Percentiles rank a stretch among this genome's conserved stretches.
These are phyloP conservation scores for Lasiommata megera DNA, from an alignment of 2,888 invertebrate genomes.

Conservation along the genomic window DNA sequence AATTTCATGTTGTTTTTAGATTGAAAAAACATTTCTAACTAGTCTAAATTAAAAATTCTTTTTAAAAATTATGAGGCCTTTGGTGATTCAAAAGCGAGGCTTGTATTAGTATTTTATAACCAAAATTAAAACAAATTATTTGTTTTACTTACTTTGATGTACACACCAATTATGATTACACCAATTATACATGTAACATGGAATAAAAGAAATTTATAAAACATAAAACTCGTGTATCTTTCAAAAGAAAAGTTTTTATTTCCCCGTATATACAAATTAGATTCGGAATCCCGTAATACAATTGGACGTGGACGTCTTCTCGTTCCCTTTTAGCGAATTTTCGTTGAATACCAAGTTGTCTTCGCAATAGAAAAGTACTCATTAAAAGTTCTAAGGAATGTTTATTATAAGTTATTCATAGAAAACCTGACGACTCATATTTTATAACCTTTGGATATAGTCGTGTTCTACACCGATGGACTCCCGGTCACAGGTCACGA, in stretches of 20 bases:
- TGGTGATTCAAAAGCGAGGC: no score
- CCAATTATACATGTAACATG: not conserved
- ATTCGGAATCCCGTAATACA: slow-evolving; percentile 33
- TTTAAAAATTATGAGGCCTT: no score
- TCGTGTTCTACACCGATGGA: no score
- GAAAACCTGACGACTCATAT: no score
- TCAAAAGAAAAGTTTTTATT: slow-evolving; percentile 31
- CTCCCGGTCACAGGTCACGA: no score
- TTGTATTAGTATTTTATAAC: no score
- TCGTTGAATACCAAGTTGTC: slow-evolving; percentile 27
- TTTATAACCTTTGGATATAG: no score
- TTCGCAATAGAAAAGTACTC: slow-evolving; percentile 23
- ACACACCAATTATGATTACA: not conserved
- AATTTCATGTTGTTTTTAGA: no score
- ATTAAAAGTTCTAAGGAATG: not conserved
- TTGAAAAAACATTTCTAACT: no score
- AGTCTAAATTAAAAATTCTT: no score
- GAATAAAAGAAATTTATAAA: slow-evolving; percentile 14
- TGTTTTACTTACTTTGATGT: not conserved
- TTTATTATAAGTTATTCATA: not conserved
- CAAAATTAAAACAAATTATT: no score
- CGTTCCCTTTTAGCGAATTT: slow-evolving; percentile 30
- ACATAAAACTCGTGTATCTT: slow-evolving; percentile 20
- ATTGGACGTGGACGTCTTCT: slow-evolving; percentile 31
- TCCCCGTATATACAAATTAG: slow-evolving; percentile 34